Conservation (phyloP, 1,140 invertebrate species). For the Drosophila triauraria region DNA sequence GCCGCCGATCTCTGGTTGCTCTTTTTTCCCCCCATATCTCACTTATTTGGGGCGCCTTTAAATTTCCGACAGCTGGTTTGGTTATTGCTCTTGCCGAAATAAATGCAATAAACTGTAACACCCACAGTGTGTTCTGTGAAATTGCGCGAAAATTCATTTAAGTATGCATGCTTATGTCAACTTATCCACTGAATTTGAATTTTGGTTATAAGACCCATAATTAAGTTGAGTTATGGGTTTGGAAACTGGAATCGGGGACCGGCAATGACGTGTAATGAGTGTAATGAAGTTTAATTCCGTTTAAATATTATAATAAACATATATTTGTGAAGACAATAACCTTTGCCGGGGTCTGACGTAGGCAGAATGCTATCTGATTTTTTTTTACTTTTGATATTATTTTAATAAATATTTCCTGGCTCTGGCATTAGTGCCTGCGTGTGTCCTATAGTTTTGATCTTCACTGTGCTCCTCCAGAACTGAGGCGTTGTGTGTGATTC, state of each 20-base stretch:
- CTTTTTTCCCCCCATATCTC: conserved; percentile 4
- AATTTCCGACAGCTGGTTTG: conserved; percentile 22
- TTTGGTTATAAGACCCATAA: not conserved
- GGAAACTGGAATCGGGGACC: not conserved
- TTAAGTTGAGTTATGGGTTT: not conserved
- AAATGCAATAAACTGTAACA: conserved; percentile 18
- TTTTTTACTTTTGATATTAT: too few relatives aligned
- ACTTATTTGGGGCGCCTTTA: conserved; percentile 22
- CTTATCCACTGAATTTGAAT: too few relatives aligned
- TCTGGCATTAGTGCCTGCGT: not conserved
- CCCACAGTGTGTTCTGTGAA: conserved; percentile 9
- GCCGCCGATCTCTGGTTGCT: conserved; percentile 5
- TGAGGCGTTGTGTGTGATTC: conserved; percentile 7
- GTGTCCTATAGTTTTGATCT: not conserved
- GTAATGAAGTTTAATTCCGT: not conserved
- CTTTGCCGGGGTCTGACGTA: not conserved
- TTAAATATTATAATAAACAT: not conserved
- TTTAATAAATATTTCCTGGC: too few relatives aligned
- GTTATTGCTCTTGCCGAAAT: conserved; percentile 5
- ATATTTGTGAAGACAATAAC: conserved; percentile 1
- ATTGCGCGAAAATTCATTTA: not conserved
- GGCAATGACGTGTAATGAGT: not conserved
- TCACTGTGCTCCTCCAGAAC: not conserved
- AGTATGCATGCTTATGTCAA: not conserved
- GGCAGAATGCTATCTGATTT: too few relatives aligned